phyloP scores from a whole-genome alignment of 1,140 invertebrate genomes.

The Drosophila obscura region DNA sequence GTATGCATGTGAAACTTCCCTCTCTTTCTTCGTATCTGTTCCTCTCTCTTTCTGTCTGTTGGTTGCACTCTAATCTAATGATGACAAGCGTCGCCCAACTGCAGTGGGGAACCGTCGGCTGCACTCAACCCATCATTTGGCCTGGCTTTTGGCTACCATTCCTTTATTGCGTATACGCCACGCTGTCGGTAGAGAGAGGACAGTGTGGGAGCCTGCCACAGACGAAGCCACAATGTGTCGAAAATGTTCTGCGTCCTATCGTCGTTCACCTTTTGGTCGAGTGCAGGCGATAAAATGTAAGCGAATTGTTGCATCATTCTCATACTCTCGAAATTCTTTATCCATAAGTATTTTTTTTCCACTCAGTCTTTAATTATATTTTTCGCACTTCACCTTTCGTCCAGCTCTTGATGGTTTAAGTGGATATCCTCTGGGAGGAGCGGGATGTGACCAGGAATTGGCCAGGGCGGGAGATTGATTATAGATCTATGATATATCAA shows the following conservation, averaged over 20 bases:
- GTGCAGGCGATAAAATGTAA: slow-evolving; percentile 42
- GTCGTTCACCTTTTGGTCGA: slow-evolving; percentile 36
- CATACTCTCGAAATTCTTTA: background rate
- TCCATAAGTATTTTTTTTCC: slow-evolving; percentile 2
- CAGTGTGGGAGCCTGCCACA: background rate
- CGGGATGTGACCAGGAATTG: too few relatives aligned
- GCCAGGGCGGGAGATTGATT: too few relatives aligned
- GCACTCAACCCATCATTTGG: slow-evolving; percentile 11
- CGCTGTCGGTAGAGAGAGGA: background rate
- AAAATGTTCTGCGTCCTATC: slow-evolving; percentile 54
- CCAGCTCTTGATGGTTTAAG: slow-evolving; percentile 36
- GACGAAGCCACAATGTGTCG: slow-evolving; percentile 48
- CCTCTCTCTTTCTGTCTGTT: background rate
- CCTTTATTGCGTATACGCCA: slow-evolving; percentile 68
- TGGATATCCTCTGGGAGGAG: background rate
- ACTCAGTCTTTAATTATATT: slow-evolving; percentile 7
- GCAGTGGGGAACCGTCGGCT: slow-evolving; percentile 5
- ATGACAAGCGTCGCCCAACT: slow-evolving; percentile 64
- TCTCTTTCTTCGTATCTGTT: background rate
- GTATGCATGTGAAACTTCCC: background rate
- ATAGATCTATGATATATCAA: too few relatives aligned
- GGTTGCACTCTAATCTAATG: slow-evolving; percentile 76
- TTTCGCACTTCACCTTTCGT: slow-evolving; percentile 18
- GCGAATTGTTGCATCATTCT: background rate
- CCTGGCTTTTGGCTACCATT: slow-evolving; percentile 19